phyloP scores from a whole-genome alignment of 2,888 invertebrate species.

The Parapristionchus giblindavisi region DNA sequence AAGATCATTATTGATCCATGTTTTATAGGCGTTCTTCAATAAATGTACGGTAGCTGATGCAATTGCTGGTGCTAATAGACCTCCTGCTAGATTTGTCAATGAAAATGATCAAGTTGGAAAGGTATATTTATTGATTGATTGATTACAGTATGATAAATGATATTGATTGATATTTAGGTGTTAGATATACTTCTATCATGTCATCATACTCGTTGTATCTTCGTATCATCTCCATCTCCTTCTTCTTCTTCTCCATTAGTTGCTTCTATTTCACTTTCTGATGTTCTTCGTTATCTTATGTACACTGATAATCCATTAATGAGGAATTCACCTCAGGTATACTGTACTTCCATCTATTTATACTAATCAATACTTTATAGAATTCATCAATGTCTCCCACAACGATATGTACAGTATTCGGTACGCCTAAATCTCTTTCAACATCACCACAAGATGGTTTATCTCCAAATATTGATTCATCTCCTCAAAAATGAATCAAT shows the following conservation, averaged over 20 bases:
- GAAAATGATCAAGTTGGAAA: slow-evolving; percentile 24
- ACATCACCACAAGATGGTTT: no score
- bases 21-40: slow-evolving; percentile 27
- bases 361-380: neutral
- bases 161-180: slow-evolving; percentile 23
- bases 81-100: neutral
- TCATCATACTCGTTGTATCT: slow-evolving; percentile 40
- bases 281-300: slow-evolving; percentile 42
- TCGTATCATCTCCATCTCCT: slow-evolving; percentile 29
- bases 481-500: no score
- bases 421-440: no score
- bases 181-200: slow-evolving; percentile 38
- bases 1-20: neutral
- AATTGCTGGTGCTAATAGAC: slow-evolving; percentile 6
- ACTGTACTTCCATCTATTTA: neutral
- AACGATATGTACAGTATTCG: neutral
- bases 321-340: neutral
- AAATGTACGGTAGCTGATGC: slow-evolving; percentile 35
- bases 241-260: neutral
- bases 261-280: slow-evolving; percentile 42
- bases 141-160: neutral
- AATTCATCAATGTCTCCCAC: neutral
- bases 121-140: neutral
- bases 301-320: slow-evolving; percentile 39
- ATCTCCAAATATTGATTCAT: no score